Evolutionary conservation across 53 echinoderm and acorn worm genomes (phyloP), one percentile per base, ranked within the genome.

Genomic region (Crossaster papposus): DNA sequence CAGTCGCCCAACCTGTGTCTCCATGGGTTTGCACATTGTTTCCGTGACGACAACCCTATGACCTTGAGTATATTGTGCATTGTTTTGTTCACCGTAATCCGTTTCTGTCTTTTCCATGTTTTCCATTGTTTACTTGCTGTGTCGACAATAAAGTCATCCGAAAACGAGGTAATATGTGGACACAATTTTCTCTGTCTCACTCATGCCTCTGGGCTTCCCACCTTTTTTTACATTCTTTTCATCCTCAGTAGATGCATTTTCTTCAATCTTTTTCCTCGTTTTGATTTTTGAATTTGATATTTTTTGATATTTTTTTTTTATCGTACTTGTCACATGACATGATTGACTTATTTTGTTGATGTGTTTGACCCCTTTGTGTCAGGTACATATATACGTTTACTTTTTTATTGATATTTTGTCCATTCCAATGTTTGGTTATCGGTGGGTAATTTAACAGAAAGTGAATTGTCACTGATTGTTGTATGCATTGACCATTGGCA

Each of bases 121-220:
- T 80, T n/a, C 80, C 80, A 80, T 80, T 80, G 68, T 65, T 87
- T 77, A 77, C 87, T 87, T 44, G 76, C 76, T 58, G 85, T 85
- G 87, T 87, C 87, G 28, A 87, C 87, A 76, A 75, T 89, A 93
- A 90, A 95, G 95, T 91, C 95, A 89, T 95, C 93, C 93, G 95
- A 81, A 95, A 95, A 95, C 90, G 95, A 95, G 95, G 95, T 95
- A 95, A 95, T 91, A 63, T 83, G 65, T 68, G 62, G 55, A 44
- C 72, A n/a, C n/a, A n/a, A n/a, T n/a, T n/a, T 71, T 52, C 85
- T 30, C 77, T 54, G 6, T 68, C 36, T 74, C 7, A 24, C 68
- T 38, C 83, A 65, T 36, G 37, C 54, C 70, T 70, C 14, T 65
- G 10, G 35, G 36, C 53, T 64, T 83, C 65, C 68, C 22, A 30